These are phyloP conservation scores for Pipistrellus pipistrellus DNA, from an alignment of 2,797 vertebrate genomes.

Conservation along the genomic window DNA sequence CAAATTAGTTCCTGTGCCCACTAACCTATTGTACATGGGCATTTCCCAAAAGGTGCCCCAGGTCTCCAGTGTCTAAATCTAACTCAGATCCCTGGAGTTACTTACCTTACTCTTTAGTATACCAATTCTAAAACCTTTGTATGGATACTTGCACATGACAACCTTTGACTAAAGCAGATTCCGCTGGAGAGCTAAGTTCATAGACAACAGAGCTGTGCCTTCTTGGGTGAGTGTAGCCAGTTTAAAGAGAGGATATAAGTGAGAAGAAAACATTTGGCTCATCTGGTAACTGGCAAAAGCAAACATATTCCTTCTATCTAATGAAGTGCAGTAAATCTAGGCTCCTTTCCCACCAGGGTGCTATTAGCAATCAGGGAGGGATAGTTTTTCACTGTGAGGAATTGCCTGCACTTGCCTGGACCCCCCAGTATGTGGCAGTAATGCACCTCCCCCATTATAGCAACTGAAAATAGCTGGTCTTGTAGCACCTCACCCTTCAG, in stretches of 20 bases:
- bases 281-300: neutral
- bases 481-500: neutral
- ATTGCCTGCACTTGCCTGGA: slow-evolving; percentile 55
- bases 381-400: neutral
- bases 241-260: neutral
- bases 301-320: neutral
- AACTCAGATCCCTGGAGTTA: neutral
- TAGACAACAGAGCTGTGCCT: neutral
- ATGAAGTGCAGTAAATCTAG: neutral
- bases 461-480: neutral
- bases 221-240: neutral
- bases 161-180: neutral
- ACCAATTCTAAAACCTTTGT: neutral
- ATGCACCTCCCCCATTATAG: slow-evolving; percentile 30
- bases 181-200: neutral
- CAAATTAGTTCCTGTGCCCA: neutral
- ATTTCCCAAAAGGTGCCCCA: neutral
- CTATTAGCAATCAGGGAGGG: neutral
- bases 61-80: neutral
- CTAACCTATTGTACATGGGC: neutral
- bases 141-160: neutral
- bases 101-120: neutral
- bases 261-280: neutral
- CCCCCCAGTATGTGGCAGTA: slow-evolving; percentile 64
- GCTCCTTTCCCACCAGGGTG: neutral